Evolutionary conservation across 1,140 invertebrate genomes (phyloP), one percentile per base, ranked within the genome.

Genomic region (Euwallacea similis): DNA sequence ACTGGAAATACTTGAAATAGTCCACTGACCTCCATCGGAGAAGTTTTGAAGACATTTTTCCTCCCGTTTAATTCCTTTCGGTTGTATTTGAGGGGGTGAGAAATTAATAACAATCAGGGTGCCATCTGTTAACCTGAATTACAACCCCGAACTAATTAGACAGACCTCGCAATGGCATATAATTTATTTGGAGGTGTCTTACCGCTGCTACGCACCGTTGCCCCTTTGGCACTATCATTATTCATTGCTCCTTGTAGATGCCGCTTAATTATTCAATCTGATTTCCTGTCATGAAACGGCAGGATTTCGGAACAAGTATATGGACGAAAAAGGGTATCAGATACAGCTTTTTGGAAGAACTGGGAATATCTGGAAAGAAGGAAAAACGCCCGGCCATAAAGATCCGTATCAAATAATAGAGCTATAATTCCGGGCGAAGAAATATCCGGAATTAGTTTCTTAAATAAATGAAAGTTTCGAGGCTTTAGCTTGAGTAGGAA

Each of bases 61-160:
- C 13, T 33, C 21, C 11, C 9, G 33, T 7, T n/a, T 33, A 66
- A 74, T 71, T 70, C 50, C 59, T 13, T 6, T 58, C n/a, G 63
- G 21, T 41, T 13, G 11, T 42, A 54, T 33, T 33, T 33, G 21
- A 33, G 21, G 21, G 47, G 59, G 54, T 61, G 69, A 70, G 75
- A 73, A 77, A 77, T 77, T 76, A 77, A 76, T 76, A 77, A 77
- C 74, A 67, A 76, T 77, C 69, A 73, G 73, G 70, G 69, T 63
- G 73, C 72, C 74, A 77, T 77, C 75, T 76, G 74, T 75, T 73
- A 74, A 75, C 63, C 69, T 69, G 71, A 76, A 77, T 77, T 77
- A 75, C 74, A 53, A 64, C 69, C 50, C 53, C 61, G 61, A 60
- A 72, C 74, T 77, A 77, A 77, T 76, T 77, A 72, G 74, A 73